Evolutionary conservation across 1,140 invertebrate genomes (phyloP).

Genomic region (Drosophila biarmipes): DNA sequence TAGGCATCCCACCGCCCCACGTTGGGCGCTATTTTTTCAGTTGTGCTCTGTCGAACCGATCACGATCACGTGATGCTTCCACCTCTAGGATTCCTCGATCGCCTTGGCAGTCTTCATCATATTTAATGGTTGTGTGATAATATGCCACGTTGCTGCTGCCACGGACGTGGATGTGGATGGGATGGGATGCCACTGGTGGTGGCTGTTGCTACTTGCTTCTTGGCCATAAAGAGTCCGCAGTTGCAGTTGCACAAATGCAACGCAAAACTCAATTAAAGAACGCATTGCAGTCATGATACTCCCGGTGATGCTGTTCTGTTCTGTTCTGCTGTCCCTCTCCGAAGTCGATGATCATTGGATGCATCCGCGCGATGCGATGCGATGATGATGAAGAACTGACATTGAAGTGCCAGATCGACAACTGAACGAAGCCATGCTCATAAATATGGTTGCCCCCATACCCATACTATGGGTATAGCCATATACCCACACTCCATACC

Average conservation of each 20-base stretch:
- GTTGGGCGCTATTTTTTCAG: neutral
- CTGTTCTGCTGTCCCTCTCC: neutral
- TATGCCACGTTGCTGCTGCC: constrained; percentile 69
- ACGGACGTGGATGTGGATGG: constrained; percentile 24
- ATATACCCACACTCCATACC: constrained; percentile 15
- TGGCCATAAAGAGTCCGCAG: constrained; percentile 70
- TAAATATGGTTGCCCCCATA: constrained; percentile 70
- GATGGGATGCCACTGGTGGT: constrained; percentile 38
- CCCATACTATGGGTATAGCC: constrained; percentile 11
- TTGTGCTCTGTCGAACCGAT: neutral
- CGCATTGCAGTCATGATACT: constrained; percentile 77
- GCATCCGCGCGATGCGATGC: constrained; percentile 29
- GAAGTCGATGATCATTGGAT: constrained; percentile 21
- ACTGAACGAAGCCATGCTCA: constrained; percentile 66
- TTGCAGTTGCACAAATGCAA: constrained; percentile 67
- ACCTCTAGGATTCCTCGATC: constrained; percentile 41
- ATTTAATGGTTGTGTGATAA: constrained; percentile 84
- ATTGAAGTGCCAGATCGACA: constrained; percentile 81
- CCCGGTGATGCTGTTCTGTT: constrained; percentile 14
- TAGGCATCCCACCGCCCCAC: neutral
- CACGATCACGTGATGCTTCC: constrained; percentile 17
- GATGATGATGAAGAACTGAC: constrained; percentile 78
- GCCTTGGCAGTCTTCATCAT: constrained; percentile 79
- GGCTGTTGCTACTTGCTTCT: constrained; percentile 37
- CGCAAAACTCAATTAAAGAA: constrained; percentile 83